Evolutionary conservation across 1,140 invertebrate species (phyloP), one percentile per base, ranked within the genome.

Genomic region (Euura saliciscinereae): DNA sequence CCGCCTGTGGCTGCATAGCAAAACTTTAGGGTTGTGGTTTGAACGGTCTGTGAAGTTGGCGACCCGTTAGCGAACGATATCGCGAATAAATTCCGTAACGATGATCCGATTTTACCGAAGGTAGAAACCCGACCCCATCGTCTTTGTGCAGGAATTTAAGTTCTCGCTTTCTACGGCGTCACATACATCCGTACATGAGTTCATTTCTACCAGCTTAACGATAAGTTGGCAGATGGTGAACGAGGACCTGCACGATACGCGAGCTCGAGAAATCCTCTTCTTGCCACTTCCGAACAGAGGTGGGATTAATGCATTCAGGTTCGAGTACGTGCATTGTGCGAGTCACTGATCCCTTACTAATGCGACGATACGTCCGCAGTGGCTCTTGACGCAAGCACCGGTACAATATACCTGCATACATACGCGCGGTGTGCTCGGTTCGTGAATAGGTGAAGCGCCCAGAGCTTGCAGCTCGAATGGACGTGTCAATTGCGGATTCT

Each of bases 11-110:
- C 8, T 59, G 51, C 51, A 59, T 59, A 8, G 3, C 13, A 59
- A 44, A 79, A 79, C 78, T 79, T 79, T 73, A 79, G 78, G 76
- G 79, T 78, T 76, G 78, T 74, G 78, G 78, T 79, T 73, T 65
- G 71, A 79, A 79, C 76, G 77, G 78, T 79, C 78, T 79, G 78
- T 73, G 69, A 79, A 79, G 78, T 79, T 79, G 44, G 51, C 28
- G 44, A 8, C 46, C 59, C 28, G 66, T 67, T 67, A 8, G 10
- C 28, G 13, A 42, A 42, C 8, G 28, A 59, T 59, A 6, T 59
- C 51, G 6, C 51, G 51, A 28, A 28, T 28, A 28, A 28, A 28
- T 28, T 28, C 28, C 28, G 28, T 28, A 28, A 28, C 28, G 28
- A 28, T 28, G 28, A 28, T 28, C 28, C 28, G 28, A 28, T 28